Evolutionary conservation across 2,797 vertebrate species (phyloP).

Genomic region (Sebastes trivittatus): DNA sequence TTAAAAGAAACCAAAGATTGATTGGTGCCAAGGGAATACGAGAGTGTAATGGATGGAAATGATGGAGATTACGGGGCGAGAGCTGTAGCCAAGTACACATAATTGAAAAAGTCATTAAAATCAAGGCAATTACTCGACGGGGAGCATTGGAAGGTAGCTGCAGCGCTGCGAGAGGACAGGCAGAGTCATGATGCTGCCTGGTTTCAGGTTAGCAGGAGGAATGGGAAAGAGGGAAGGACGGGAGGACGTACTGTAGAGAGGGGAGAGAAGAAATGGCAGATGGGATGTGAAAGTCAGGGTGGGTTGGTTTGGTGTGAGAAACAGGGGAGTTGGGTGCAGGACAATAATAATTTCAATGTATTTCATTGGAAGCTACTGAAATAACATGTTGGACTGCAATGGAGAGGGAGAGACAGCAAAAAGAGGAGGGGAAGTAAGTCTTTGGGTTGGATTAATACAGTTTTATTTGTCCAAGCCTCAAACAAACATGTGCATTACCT

Average conservation of each 20-base stretch:
- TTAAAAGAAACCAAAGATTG: slow-evolving; percentile 58
- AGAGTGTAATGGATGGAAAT: slow-evolving; percentile 69
- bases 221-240: neutral
- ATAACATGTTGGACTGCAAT: neutral
- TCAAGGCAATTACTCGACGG: slow-evolving; percentile 54
- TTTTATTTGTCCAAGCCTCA: neutral
- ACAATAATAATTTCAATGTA: neutral
- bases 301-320: neutral
- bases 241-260: neutral
- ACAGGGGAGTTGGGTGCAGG: neutral
- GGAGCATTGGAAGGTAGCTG: slow-evolving; percentile 37
- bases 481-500: neutral
- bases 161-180: neutral
- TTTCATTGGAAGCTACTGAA: neutral
- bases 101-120: slow-evolving; percentile 71
- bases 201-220: slow-evolving; percentile 2
- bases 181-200: neutral
- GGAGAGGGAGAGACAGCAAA: neutral
- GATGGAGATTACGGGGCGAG: slow-evolving; percentile 52
- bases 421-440: neutral
- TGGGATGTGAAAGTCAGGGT: neutral
- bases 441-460: neutral
- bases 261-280: neutral
- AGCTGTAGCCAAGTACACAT: slow-evolving; percentile 61
- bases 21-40: slow-evolving; percentile 56